Evolutionary conservation across 2,797 vertebrate species (phyloP).

Genomic region (Bovichtus diacanthus): DNA sequence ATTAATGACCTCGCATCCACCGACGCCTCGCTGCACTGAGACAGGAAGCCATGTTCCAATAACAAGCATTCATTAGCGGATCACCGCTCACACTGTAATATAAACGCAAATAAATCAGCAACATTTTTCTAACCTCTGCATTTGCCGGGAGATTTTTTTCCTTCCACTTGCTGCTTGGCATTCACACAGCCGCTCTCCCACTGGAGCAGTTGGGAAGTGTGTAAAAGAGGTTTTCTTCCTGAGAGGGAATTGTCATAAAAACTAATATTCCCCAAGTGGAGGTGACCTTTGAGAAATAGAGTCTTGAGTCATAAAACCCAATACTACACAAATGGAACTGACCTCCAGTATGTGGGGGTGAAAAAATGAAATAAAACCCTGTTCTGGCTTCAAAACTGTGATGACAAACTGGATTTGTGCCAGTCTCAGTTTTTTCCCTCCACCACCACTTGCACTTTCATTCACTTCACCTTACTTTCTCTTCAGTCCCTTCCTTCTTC

Average conservation of each 20-base stretch:
- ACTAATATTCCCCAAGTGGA: conserved; percentile 52
- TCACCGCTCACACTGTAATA: conserved; percentile 6
- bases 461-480: neutral
- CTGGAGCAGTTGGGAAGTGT: conserved; percentile 20
- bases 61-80: conserved; percentile 54
- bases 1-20: conserved; percentile 62
- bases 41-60: conserved; percentile 27
- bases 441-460: neutral
- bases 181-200: neutral
- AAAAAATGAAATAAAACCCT: conserved; percentile 27
- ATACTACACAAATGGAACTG: conserved; percentile 50
- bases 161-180: neutral
- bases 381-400: conserved; percentile 26
- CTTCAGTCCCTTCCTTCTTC: neutral
- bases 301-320: conserved; percentile 56
- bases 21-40: conserved; percentile 33
- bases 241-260: conserved; percentile 49
- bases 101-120: neutral
- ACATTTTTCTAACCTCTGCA: neutral
- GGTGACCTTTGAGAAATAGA: conserved; percentile 66
- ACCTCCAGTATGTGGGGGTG: conserved; percentile 38
- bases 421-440: neutral
- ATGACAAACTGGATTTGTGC: conserved; percentile 38
- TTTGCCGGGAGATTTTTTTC: neutral
- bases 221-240: conserved; percentile 37